Percentiles rank a stretch among this genome's conserved stretches.
These are phyloP conservation scores for Smithornis capensis DNA, from an alignment of 2,113 vertebrate species.

Conservation along the genomic window DNA sequence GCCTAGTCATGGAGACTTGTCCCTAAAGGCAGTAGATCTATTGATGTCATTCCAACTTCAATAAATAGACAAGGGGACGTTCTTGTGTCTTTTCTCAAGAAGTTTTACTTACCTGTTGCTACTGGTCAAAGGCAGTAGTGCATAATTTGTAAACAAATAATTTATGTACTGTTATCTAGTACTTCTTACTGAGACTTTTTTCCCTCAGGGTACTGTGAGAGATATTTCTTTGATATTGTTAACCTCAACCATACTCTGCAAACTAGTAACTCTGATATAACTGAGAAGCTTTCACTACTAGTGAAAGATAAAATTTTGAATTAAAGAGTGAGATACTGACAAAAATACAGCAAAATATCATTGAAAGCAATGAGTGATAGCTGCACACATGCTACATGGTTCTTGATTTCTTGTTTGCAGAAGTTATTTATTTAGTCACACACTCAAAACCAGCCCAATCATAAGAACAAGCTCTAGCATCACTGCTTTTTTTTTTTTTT, in stretches of 20 bases:
- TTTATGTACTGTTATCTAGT: neutral
- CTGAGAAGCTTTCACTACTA: neutral
- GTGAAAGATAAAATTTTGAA: neutral
- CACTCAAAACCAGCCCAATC: neutral
- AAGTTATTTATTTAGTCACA: neutral
- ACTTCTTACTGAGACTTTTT: neutral
- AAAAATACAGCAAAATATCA: neutral
- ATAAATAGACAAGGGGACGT: neutral
- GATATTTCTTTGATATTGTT: neutral
- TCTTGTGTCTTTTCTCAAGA: neutral
- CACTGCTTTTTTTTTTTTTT: neutral
- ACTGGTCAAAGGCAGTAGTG: neutral
- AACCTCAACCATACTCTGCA: neutral
- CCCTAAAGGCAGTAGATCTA: neutral
- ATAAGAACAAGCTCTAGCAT: neutral
- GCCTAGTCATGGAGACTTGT: neutral
- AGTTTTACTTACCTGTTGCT: neutral
- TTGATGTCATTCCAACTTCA: neutral
- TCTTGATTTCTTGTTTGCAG: neutral
- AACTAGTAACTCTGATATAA: neutral
- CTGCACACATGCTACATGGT: rapidly evolving
- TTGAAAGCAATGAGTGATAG: neutral
- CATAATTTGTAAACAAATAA: neutral
- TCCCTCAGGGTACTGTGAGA: neutral
- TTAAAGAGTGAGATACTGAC: neutral